These are phyloP conservation scores for Caenorhabditis angaria DNA, from an alignment of 2,888 invertebrate species.

Conservation along the genomic window DNA sequence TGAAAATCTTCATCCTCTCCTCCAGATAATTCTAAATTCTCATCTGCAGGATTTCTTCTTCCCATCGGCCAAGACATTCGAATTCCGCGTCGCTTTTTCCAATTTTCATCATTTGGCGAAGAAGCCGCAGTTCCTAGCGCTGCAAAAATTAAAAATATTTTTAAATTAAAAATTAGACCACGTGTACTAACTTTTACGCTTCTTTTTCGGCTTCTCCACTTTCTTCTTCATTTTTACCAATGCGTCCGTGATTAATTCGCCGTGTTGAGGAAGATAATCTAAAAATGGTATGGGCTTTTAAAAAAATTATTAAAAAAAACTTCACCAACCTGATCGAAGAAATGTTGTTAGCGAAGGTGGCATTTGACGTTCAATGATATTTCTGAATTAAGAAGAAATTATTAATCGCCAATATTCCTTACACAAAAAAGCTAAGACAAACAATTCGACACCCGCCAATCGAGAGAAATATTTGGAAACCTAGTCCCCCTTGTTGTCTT, in stretches of 20 bases:
- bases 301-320: not conserved
- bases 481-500: conserved; percentile 1
- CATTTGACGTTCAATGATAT: not conserved
- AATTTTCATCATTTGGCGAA: conserved; percentile 1
- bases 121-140: not conserved
- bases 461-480: conserved; percentile 1
- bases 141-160: not conserved
- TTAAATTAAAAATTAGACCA: not conserved
- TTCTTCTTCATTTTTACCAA: not conserved
- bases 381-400: not conserved
- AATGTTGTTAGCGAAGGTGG: not conserved
- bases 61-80: not conserved
- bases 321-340: not conserved
- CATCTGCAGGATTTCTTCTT: conserved; percentile 5
- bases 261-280: not conserved
- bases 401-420: not conserved
- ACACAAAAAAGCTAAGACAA: not conserved
- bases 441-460: not conserved
- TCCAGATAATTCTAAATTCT: conserved; percentile 7
- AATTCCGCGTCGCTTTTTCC: conserved; percentile 30
- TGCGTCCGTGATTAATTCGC: not conserved
- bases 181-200: not conserved
- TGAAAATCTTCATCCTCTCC: conserved; percentile 7
- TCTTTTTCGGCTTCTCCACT: not conserved
- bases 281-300: no score